phyloP scores from a whole-genome alignment of 2,113 vertebrate genomes.

The Xiphophorus couchianus region DNA sequence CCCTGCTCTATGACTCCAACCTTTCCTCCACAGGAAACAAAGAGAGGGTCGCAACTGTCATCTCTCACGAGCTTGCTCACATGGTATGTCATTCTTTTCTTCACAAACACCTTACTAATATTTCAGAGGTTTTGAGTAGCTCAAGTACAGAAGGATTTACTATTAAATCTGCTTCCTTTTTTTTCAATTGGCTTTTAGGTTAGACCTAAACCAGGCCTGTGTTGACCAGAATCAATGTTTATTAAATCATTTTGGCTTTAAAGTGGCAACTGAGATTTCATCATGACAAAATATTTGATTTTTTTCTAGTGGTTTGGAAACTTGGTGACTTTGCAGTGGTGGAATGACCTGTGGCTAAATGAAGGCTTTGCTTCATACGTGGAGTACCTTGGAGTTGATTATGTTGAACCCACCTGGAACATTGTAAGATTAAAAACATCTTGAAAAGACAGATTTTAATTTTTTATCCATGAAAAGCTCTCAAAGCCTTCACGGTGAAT shows the following conservation, averaged over 20 bases:
- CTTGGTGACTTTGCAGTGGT: constrained; percentile 92
- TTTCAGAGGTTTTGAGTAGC: background rate
- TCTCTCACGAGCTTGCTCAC: constrained; percentile 92
- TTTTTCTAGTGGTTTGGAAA: constrained; percentile 93
- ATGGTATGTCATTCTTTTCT: constrained; percentile 81
- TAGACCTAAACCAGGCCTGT: background rate
- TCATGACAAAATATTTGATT: background rate
- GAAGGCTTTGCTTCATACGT: constrained; percentile 95
- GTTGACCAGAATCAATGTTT: constrained; percentile 7
- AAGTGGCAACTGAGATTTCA: background rate
- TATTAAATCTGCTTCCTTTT: background rate
- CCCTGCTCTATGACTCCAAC: constrained; percentile 78
- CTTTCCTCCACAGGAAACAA: constrained; percentile 89
- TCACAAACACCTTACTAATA: background rate
- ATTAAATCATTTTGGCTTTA: background rate
- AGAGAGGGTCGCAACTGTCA: constrained; percentile 84
- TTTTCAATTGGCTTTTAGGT: background rate
- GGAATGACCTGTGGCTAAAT: constrained; percentile 96
- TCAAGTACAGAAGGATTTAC: background rate
- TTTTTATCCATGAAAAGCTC: background rate
- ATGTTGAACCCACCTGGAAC: constrained; percentile 80
- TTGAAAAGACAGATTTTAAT: background rate
- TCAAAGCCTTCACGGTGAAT: background rate
- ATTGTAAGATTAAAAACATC: constrained; percentile 79
- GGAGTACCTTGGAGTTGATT: constrained; percentile 87